Conservation (phyloP, 1,140 invertebrate species). For the Papilio machaon region DNA sequence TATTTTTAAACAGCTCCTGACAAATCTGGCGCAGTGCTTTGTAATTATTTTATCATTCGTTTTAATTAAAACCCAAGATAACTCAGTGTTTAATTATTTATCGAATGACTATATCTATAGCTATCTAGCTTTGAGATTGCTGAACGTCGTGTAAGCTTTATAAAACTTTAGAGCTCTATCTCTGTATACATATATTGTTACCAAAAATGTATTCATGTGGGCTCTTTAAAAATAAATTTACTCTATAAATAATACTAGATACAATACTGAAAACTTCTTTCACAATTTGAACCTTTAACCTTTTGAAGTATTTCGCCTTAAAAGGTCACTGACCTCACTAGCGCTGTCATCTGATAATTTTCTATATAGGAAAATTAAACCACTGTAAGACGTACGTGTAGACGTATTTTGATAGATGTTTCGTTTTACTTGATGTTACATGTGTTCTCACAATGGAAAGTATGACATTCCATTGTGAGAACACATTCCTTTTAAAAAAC, state of each 20-base stretch:
- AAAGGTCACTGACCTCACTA: neutral
- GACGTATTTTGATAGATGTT: neutral
- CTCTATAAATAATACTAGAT: too few relatives aligned
- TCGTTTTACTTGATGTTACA: too few relatives aligned
- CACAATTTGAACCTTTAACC: too few relatives aligned
- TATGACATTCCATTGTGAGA: too few relatives aligned
- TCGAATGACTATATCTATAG: neutral
- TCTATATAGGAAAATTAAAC: neutral
- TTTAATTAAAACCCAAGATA: slow-evolving; percentile 20
- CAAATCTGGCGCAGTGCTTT: neutral
- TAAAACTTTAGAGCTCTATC: neutral
- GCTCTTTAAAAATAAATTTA: too few relatives aligned
- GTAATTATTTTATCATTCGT: slow-evolving; percentile 5
- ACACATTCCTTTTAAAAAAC: too few relatives aligned
- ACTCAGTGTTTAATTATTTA: neutral
- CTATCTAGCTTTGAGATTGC: neutral
- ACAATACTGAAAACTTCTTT: too few relatives aligned
- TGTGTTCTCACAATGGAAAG: too few relatives aligned
- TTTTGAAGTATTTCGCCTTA: too few relatives aligned
- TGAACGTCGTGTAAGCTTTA: neutral
- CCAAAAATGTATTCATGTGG: too few relatives aligned
- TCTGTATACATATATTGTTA: too few relatives aligned
- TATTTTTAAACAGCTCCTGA: slow-evolving; percentile 9
- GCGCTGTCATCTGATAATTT: neutral
- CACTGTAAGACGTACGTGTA: too few relatives aligned